phyloP scores from a whole-genome alignment of 1,140 invertebrate genomes.

The Camponotus vicinus region DNA sequence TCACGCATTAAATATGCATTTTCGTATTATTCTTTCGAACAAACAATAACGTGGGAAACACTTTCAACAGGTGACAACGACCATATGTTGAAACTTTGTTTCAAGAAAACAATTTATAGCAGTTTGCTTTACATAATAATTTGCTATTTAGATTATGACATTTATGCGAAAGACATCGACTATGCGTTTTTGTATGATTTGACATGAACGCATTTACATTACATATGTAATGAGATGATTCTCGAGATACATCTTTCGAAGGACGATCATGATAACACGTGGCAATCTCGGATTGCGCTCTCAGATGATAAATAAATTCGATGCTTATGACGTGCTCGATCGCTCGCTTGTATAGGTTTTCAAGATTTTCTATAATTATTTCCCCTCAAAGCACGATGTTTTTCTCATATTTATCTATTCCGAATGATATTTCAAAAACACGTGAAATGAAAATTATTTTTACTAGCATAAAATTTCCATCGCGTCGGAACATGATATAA shows the following conservation, averaged over 20 bases:
- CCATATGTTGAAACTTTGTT: conserved; percentile 16
- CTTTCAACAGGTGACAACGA: conserved; percentile 10
- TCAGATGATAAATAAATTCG: conserved; percentile 61
- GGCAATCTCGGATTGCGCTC: conserved; percentile 58
- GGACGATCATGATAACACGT: conserved; percentile 59
- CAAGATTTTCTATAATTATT: conserved; percentile 20
- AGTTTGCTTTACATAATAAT: conserved; percentile 42
- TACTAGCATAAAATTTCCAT: background rate
- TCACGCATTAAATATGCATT: conserved; percentile 39
- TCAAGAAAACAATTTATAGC: conserved; percentile 40
- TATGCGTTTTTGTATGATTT: conserved; percentile 45
- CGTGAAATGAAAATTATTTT: conserved; percentile 30
- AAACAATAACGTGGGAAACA: conserved; percentile 61
- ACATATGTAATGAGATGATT: conserved; percentile 50
- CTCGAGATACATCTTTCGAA: conserved; percentile 58
- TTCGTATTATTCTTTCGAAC: conserved; percentile 54
- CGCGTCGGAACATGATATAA: background rate
- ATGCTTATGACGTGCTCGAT: conserved; percentile 46
- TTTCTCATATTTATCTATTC: background rate
- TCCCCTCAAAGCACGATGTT: background rate
- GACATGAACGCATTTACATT: conserved; percentile 26
- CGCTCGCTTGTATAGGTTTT: background rate
- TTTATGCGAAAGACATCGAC: conserved; percentile 41
- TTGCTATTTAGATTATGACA: conserved; percentile 58
- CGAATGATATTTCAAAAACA: background rate